Percentiles rank a stretch among this genome's conserved stretches.
Evolutionary conservation across 1,140 invertebrate genomes (phyloP).

Genomic region (Drosophila auraria): DNA sequence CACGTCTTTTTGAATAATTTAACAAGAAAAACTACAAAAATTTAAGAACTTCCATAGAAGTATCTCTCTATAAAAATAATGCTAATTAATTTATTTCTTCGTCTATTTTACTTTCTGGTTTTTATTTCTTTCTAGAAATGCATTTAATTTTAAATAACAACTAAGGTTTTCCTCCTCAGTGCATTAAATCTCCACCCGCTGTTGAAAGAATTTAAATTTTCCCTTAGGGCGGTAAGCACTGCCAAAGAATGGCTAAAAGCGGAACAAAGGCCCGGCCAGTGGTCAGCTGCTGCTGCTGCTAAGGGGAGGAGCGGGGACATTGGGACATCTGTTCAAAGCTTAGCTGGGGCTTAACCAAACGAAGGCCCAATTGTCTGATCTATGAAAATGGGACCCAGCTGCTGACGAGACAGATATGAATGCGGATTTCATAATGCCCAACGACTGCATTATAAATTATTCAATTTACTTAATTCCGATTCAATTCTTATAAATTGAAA

Average conservation of each 20-base stretch:
- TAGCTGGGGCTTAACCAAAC: constrained; percentile 34
- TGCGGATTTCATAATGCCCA: constrained; percentile 57
- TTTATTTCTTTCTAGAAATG: too few relatives aligned
- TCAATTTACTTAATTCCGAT: constrained; percentile 79
- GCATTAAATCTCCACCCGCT: neutral
- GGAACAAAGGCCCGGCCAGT: constrained; percentile 29
- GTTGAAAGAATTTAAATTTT: constrained; percentile 6
- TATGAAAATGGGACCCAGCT: constrained; percentile 31
- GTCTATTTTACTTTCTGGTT: too few relatives aligned
- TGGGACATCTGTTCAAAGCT: constrained; percentile 45
- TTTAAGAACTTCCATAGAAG: too few relatives aligned
- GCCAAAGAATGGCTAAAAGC: neutral
- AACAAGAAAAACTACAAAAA: too few relatives aligned
- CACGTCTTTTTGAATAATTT: too few relatives aligned
- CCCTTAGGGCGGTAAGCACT: neutral
- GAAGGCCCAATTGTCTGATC: constrained; percentile 36
- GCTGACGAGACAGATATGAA: constrained; percentile 44
- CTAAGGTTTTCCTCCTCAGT: neutral
- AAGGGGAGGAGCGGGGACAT: neutral
- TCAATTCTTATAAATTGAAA: constrained; percentile 73
- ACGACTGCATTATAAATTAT: constrained; percentile 74
- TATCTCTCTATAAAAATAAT: too few relatives aligned
- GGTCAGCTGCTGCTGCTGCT: constrained; percentile 8
- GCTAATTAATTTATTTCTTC: too few relatives aligned
- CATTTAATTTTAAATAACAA: too few relatives aligned